Evolutionary conservation across 2,888 invertebrate genomes (phyloP).

Genomic region (Tenthredo distinguenda): DNA sequence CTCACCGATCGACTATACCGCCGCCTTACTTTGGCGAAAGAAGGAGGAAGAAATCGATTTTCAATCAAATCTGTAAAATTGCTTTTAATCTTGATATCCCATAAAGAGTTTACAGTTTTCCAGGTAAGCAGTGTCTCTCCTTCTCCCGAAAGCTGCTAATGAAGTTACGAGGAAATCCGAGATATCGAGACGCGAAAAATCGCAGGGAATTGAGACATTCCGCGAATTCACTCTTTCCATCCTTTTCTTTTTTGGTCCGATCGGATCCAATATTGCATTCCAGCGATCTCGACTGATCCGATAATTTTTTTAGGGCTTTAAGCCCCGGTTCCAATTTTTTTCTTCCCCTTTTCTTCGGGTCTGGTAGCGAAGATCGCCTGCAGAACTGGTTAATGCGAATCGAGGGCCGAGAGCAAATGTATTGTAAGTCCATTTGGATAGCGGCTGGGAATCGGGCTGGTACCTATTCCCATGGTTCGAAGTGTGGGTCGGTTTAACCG

Average conservation of each 20-base stretch:
- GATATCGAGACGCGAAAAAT: background rate
- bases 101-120: background rate
- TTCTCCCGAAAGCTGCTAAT: background rate
- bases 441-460: background rate
- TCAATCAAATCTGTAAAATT: background rate
- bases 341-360: background rate
- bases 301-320: background rate
- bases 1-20: background rate
- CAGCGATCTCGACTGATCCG: background rate
- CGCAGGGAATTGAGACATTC: background rate
- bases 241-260: background rate
- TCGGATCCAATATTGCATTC: background rate
- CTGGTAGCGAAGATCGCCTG: background rate
- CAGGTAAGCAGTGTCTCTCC: background rate
- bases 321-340: background rate
- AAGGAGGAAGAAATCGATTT: background rate
- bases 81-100: background rate
- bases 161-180: background rate
- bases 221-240: background rate
- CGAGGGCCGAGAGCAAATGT: background rate
- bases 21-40: background rate
- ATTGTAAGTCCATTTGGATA: background rate
- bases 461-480: background rate
- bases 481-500: background rate
- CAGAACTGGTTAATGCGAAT: background rate